Evolutionary conservation across 2,888 invertebrate species (phyloP).

Genomic region (Isoperla grammatica): DNA sequence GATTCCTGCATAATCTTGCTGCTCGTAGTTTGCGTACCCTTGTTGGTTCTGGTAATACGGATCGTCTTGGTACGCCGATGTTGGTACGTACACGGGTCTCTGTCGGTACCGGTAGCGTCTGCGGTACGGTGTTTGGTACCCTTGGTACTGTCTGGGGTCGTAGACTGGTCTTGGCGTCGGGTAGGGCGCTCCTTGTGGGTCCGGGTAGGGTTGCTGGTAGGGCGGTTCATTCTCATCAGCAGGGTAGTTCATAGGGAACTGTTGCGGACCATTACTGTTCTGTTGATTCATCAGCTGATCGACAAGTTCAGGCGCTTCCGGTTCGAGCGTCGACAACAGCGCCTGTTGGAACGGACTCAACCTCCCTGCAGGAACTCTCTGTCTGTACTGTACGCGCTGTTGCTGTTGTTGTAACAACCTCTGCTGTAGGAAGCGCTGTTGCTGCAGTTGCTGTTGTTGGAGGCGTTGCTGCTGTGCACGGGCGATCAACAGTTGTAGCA

Average conservation of each 20-base stretch:
- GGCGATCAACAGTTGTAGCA: constrained; percentile 16
- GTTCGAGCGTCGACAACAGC: constrained; percentile 23
- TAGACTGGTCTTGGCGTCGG: not conserved
- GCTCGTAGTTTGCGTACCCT: constrained; percentile 5
- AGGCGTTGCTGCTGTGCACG: constrained; percentile 5
- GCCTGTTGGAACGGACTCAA: constrained; percentile 26
- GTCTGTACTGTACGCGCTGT: constrained; percentile 10
- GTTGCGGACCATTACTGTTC: not conserved
- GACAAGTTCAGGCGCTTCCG: constrained; percentile 22
- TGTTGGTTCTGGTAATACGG: constrained; percentile 12
- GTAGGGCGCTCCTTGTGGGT: constrained; percentile 3
- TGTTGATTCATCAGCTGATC: constrained; percentile 20
- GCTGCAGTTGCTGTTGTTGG: not conserved
- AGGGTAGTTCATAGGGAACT: constrained; percentile 5
- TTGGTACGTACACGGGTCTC: not conserved
- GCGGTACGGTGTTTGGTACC: not conserved
- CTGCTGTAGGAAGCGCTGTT: constrained; percentile 3
- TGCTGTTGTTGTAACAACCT: constrained; percentile 4
- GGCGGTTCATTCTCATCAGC: not conserved
- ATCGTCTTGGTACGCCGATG: constrained; percentile 6
- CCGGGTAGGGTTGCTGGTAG: constrained; percentile 1
- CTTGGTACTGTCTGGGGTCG: not conserved
- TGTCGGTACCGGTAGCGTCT: constrained; percentile 8
- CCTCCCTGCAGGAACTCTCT: not conserved
- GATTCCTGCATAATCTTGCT: constrained; percentile 1